Evolutionary conservation across 2,797 vertebrate genomes (phyloP), one percentile per base, ranked within the genome.

Genomic region (Chelon labrosus): DNA sequence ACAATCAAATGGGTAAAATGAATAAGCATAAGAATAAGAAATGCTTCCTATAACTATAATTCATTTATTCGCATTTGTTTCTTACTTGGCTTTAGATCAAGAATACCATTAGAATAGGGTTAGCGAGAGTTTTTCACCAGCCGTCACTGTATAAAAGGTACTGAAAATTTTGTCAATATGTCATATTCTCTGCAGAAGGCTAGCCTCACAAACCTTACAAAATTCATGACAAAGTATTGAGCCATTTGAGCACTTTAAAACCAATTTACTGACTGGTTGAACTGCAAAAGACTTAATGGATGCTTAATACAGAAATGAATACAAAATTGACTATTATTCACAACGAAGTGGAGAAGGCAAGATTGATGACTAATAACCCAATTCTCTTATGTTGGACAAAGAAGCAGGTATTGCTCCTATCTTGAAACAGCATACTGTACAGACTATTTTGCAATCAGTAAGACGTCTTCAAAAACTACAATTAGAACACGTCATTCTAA

Each of bases 131-230:
- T 35, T 8, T 53, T 17, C 22, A 27, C 25, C 11, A 16, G 22
- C 2, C 12, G 25, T 25, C 25, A 53, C 51, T 9, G 25, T 8
- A 17, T 46, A 44, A 44, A 17, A 44, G 14, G 17, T 42, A 31
- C 17, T 70, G 49, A 47, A 63, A 73, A 64, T 13, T 6, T 31
- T 12, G 50, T 64, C 20, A 7, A 52, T 46, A 14, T 10, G 9
- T 62, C 11, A 19, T 22, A 47, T 22, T 42, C 27, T 42, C 70
- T 56, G 25, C 3, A 0, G 2, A 51, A 61, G 41, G 44, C 42
- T 44, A 27, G 59, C 49, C 37, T 68, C 20, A 25, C 44, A 53
- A 20, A 17, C 64, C 11, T 57, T 58, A 41, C 14, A 63, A 54
- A 54, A 76, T 51, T 60, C 27, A 63, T 37, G 54, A 53, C 19